These are phyloP conservation scores for Drosophila stalkeri DNA, from an alignment of 2,888 invertebrate genomes.

Conservation along the genomic window DNA sequence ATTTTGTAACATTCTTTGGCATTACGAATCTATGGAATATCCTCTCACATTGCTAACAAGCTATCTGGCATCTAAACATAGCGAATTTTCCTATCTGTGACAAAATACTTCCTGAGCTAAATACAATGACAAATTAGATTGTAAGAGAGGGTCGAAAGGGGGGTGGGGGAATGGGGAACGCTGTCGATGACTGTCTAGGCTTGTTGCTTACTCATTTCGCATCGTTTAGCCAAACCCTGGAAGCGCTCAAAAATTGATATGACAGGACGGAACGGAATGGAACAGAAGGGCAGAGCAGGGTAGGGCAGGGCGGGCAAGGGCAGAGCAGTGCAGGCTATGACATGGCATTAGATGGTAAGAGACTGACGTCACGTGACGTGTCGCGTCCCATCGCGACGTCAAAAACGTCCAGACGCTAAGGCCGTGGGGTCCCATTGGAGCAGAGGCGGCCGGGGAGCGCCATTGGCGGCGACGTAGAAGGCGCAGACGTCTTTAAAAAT, in stretches of 20 bases:
- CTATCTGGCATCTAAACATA: not conserved
- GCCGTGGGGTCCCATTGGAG: not conserved
- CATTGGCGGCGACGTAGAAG: constrained; percentile 1
- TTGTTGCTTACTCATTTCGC: constrained; percentile 35
- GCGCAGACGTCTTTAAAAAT: constrained; percentile 52
- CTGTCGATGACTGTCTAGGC: constrained; percentile 30
- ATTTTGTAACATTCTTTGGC: not conserved
- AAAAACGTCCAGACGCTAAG: constrained; percentile 20
- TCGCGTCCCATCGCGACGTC: constrained; percentile 30
- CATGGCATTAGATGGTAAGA: constrained; percentile 9
- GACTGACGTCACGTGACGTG: constrained; percentile 23
- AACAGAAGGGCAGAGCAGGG: not conserved
- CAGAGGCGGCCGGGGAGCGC: not conserved
- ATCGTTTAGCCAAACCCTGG: constrained; percentile 29
- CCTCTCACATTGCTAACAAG: not conserved
- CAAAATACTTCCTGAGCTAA: constrained; percentile 20
- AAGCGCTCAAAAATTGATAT: constrained; percentile 36
- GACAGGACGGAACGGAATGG: constrained; percentile 23
- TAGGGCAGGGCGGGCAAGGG: not conserved
- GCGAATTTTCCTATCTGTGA: not conserved
- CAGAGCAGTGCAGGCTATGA: not conserved
- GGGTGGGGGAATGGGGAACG: too few relatives aligned
- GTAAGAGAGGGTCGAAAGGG: too few relatives aligned
- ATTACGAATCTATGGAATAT: not conserved
- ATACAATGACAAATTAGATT: constrained; percentile 8